A percentile compares a stretch with the other conserved stretches of the same genome.
Evolutionary conservation across 2,888 invertebrate species (phyloP).

Genomic region (Mythimna albipuncta): DNA sequence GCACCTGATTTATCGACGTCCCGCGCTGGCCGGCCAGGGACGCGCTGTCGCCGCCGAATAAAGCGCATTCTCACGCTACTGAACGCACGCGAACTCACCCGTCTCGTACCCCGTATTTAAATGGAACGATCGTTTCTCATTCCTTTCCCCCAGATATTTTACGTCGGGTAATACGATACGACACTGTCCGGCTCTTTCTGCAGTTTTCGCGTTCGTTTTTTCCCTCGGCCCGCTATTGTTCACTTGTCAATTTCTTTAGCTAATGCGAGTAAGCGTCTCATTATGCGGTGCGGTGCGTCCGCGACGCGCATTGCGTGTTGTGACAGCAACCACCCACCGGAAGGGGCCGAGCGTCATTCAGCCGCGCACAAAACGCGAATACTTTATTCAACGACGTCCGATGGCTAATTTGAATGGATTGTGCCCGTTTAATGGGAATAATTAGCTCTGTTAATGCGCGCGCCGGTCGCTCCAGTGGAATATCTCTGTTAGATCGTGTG

Average conservation of each 20-base stretch:
- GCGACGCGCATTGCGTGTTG: constrained; percentile 90
- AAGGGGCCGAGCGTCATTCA: constrained; percentile 90
- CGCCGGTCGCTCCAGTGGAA: constrained; percentile 67
- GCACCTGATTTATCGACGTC: constrained; percentile 89
- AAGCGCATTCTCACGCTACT: constrained; percentile 90
- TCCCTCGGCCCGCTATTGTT: constrained; percentile 87
- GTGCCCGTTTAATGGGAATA: constrained; percentile 88
- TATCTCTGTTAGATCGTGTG: constrained; percentile 74
- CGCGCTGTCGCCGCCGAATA: constrained; percentile 86
- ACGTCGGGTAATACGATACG: constrained; percentile 91
- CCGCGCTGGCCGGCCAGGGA: constrained; percentile 75
- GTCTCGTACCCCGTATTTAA: constrained; percentile 87
- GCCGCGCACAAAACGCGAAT: constrained; percentile 88
- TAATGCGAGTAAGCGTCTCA: constrained; percentile 91
- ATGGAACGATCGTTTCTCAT: constrained; percentile 90
- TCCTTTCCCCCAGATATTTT: constrained; percentile 90
- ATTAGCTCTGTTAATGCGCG: constrained; percentile 84
- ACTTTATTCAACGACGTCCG: constrained; percentile 88
- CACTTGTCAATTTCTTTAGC: constrained; percentile 91
- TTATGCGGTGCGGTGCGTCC: constrained; percentile 89
- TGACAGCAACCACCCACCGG: constrained; percentile 91
- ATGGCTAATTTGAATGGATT: constrained; percentile 90
- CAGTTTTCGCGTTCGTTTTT: constrained; percentile 87
- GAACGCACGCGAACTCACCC: constrained; percentile 89
- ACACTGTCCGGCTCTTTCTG: constrained; percentile 90